phyloP scores from a whole-genome alignment of 1,140 invertebrate genomes.

The Diabrotica virgifera region DNA sequence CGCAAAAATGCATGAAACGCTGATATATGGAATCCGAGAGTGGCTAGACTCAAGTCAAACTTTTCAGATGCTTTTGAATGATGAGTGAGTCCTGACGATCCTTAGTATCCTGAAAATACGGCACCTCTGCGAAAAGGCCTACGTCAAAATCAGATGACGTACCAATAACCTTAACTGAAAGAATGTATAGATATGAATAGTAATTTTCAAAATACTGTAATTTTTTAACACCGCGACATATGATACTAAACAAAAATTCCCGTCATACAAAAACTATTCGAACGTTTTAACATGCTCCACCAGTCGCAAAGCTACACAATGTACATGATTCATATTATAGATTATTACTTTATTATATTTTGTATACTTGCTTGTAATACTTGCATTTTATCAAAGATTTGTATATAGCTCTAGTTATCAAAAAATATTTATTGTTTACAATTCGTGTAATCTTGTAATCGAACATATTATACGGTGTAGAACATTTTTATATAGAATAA shows the following conservation, averaged over 20 bases:
- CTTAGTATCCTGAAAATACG: too few species aligned
- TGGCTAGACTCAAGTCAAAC: too few species aligned
- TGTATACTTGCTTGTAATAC: constrained; percentile 49
- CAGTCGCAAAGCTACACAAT: constrained; percentile 47
- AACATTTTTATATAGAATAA: constrained; percentile 1
- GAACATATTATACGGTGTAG: constrained; percentile 1
- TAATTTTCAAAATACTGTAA: too few species aligned
- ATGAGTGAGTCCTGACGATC: too few species aligned
- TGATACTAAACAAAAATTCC: neutral
- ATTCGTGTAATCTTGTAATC: constrained; percentile 32
- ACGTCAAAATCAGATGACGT: too few species aligned
- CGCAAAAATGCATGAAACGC: too few species aligned
- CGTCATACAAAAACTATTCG: neutral
- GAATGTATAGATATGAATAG: too few species aligned
- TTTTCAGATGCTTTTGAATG: too few species aligned
- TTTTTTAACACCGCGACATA: too few species aligned
- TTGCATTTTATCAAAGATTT: constrained; percentile 45
- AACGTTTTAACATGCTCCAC: constrained; percentile 23
- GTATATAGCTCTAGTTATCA: constrained; percentile 36
- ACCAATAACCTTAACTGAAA: too few species aligned
- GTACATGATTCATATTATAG: constrained; percentile 48
- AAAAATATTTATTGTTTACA: constrained; percentile 29
- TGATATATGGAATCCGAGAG: too few species aligned
- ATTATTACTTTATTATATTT: constrained; percentile 50
- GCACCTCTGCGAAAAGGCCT: too few species aligned